phyloP scores from a whole-genome alignment of 2,797 vertebrate genomes.

The Lutjanus argentimaculatus region DNA sequence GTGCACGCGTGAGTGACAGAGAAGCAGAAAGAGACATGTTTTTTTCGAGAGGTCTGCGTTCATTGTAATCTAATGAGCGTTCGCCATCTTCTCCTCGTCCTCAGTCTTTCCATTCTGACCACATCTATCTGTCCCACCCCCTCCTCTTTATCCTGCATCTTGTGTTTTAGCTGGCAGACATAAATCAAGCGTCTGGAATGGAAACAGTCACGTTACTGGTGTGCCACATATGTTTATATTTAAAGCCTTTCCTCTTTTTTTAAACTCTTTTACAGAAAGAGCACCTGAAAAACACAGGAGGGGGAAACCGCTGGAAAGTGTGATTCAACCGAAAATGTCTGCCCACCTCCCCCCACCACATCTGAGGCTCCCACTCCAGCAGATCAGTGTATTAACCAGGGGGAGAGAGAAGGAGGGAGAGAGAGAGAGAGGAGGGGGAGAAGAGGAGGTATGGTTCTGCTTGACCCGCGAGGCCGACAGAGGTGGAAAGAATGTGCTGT shows the following conservation, averaged over 20 bases:
- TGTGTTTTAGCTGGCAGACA: conserved; percentile 77
- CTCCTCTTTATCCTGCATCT: conserved; percentile 57
- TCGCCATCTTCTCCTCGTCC: conserved; percentile 47
- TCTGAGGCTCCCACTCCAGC: conserved; percentile 57
- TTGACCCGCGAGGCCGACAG: conserved; percentile 84
- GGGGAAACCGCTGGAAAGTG: conserved; percentile 77
- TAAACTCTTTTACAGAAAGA: conserved; percentile 45
- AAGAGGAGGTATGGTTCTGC: conserved; percentile 72
- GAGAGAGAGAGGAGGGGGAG: background rate
- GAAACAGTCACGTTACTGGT: conserved; percentile 76
- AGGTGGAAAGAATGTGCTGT: conserved; percentile 87
- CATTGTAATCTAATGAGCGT: conserved; percentile 5
- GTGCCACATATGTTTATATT: conserved; percentile 80
- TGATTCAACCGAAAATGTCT: conserved; percentile 76
- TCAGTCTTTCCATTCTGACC: conserved; percentile 64
- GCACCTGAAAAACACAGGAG: conserved; percentile 71
- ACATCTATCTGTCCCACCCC: conserved; percentile 46
- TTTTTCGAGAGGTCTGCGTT: conserved; percentile 23
- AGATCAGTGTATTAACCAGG: conserved; percentile 57
- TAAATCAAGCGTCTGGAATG: conserved; percentile 77
- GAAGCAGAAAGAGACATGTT: conserved; percentile 15
- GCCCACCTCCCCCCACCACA: conserved; percentile 23
- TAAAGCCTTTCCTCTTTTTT: conserved; percentile 66
- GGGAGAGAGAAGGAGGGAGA: background rate
- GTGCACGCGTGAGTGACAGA: conserved; percentile 12